Conservation (phyloP, 2,888 invertebrate genomes). For the Pilophorus perplexus region DNA sequence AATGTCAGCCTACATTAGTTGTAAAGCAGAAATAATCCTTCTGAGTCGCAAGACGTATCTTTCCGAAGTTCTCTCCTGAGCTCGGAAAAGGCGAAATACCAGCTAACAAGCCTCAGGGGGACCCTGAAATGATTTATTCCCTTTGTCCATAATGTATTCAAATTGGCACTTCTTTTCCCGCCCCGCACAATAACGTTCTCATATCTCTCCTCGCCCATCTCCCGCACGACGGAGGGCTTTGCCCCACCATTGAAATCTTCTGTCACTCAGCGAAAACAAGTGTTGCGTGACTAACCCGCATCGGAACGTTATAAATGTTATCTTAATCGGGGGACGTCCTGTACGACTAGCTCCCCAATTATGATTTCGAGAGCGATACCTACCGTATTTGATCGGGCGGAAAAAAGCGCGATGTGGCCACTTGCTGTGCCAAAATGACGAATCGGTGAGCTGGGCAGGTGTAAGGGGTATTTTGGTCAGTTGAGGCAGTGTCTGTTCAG, state of each 20-base stretch:
- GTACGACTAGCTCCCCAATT: not conserved
- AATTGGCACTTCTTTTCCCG: constrained; percentile 33
- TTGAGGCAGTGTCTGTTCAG: too few relatives aligned
- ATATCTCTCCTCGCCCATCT: constrained; percentile 1
- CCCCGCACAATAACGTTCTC: not conserved
- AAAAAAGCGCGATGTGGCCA: too few relatives aligned
- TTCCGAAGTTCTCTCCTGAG: too few relatives aligned
- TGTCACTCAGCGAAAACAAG: constrained; percentile 3
- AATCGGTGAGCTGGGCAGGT: too few relatives aligned
- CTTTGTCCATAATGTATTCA: constrained; percentile 32
- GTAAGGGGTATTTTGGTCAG: too few relatives aligned
- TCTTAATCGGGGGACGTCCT: constrained; percentile 6
- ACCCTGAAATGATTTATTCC: constrained; percentile 26
- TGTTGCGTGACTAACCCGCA: not conserved
- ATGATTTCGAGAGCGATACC: not conserved
- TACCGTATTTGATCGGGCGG: too few relatives aligned
- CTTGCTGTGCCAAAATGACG: too few relatives aligned
- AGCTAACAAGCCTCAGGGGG: constrained; percentile 30
- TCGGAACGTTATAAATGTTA: constrained; percentile 7
- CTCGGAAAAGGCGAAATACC: not conserved
- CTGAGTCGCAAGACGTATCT: too few relatives aligned
- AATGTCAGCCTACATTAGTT: too few relatives aligned
- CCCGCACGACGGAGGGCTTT: constrained; percentile 18
- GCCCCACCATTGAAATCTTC: not conserved
- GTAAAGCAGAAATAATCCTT: too few relatives aligned